These are phyloP conservation scores for Progne subis DNA, from an alignment of 2,113 vertebrate species.

Conservation along the genomic window DNA sequence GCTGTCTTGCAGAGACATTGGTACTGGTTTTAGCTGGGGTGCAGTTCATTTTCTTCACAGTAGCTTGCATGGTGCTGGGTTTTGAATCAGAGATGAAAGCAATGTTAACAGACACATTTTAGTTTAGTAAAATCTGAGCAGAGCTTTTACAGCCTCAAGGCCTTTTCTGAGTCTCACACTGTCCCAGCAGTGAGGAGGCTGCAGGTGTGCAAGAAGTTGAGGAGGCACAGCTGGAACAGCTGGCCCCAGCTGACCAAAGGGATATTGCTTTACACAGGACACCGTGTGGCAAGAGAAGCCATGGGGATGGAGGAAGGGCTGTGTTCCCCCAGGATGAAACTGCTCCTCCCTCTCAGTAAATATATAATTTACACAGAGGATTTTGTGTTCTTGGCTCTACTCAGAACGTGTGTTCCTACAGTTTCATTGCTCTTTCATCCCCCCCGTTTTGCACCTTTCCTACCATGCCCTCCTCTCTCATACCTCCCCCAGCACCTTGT, in stretches of 20 bases:
- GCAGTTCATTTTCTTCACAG: not conserved
- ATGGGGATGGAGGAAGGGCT: rapidly evolving
- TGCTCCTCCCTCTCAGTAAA: not conserved
- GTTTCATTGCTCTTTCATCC: not conserved
- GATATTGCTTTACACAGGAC: rapidly evolving
- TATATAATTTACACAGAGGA: rapidly evolving
- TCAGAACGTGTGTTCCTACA: rapidly evolving
- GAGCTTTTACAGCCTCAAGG: rapidly evolving
- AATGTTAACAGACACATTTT: rapidly evolving
- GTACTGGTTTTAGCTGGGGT: not conserved
- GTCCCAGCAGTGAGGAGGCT: rapidly evolving
- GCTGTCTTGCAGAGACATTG: not conserved
- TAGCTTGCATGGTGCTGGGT: not conserved
- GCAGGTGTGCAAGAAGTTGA: rapidly evolving
- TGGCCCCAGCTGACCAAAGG: rapidly evolving
- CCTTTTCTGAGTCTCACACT: not conserved
- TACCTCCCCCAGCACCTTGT: rapidly evolving
- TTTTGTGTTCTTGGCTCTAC: not conserved
- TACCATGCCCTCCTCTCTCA: not conserved
- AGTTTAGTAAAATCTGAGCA: not conserved
- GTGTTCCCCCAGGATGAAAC: not conserved
- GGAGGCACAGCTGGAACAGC: not conserved
- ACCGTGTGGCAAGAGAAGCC: rapidly evolving
- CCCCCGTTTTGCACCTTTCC: not conserved
- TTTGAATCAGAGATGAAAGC: not conserved